phyloP scores from a whole-genome alignment of 1,140 invertebrate genomes.

The Ceratoteleas bidentatus region DNA sequence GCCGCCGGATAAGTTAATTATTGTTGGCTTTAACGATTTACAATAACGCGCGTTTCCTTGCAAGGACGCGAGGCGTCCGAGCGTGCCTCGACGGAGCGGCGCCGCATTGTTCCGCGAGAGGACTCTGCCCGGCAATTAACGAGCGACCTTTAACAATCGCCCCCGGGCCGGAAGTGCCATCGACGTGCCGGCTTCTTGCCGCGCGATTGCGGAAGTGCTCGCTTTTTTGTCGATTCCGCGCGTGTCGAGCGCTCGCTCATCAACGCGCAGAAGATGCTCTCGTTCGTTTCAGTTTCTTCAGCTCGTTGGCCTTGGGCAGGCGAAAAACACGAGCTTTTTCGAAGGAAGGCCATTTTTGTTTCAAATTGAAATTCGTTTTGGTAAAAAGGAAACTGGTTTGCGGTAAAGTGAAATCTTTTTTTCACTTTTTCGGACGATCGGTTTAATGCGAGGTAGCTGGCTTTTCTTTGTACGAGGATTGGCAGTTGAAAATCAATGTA shows the following conservation, averaged over 20 bases:
- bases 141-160: constrained; percentile 68
- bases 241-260: constrained; percentile 12
- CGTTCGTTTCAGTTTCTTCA: constrained; percentile 32
- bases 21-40: constrained; percentile 77
- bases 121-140: constrained; percentile 65
- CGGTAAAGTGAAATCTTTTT: no score
- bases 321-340: neutral
- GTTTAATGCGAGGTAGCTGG: no score
- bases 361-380: no score
- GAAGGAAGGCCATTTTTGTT: no score
- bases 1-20: constrained; percentile 77
- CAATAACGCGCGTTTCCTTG: constrained; percentile 76
- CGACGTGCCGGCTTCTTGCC: constrained; percentile 25
- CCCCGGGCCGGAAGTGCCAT: constrained; percentile 42
- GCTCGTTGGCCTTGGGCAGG: neutral
- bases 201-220: constrained; percentile 21
- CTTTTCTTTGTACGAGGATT: no score
- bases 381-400: no score
- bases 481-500: no score
- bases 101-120: constrained; percentile 51
- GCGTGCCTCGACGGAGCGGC: constrained; percentile 37
- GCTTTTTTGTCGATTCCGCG: constrained; percentile 31
- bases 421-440: no score
- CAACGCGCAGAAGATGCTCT: neutral
- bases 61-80: constrained; percentile 70